Conservation (phyloP, 1,140 invertebrate species). For the Euwallacea similis region DNA sequence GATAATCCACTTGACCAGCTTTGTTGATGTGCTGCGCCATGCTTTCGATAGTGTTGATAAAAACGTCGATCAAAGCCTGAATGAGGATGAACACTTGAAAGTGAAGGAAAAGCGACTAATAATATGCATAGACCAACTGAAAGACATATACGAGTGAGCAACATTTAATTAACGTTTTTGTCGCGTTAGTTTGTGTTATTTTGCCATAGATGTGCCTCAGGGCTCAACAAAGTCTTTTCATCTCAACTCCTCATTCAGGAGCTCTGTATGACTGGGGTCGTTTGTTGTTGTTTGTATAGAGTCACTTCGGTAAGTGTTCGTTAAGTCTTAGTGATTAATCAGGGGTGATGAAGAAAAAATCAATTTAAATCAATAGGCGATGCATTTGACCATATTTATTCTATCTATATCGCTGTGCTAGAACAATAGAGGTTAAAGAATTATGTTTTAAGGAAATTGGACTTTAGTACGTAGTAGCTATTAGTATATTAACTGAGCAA, state of each 20-base stretch:
- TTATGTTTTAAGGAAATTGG: too few relatives aligned
- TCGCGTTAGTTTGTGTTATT: neutral
- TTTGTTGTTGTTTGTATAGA: slow-evolving; percentile 6
- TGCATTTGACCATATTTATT: too few relatives aligned
- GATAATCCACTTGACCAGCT: slow-evolving; percentile 26
- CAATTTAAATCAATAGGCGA: too few relatives aligned
- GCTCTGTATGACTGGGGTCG: neutral
- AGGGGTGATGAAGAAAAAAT: too few relatives aligned
- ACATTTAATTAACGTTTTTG: neutral
- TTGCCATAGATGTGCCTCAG: neutral
- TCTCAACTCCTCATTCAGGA: slow-evolving; percentile 1
- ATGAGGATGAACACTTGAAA: neutral
- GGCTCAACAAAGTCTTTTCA: neutral
- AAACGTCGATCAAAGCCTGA: slow-evolving; percentile 7
- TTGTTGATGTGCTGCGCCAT: slow-evolving; percentile 8
- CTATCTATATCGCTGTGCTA: too few relatives aligned
- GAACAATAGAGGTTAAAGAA: too few relatives aligned
- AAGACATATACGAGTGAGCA: slow-evolving; percentile 33
- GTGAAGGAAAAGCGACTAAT: slow-evolving; percentile 26
- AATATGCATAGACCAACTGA: slow-evolving; percentile 33
- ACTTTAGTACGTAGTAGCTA: too few relatives aligned
- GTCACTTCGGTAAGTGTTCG: slow-evolving; percentile 3
- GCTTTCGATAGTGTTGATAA: slow-evolving; percentile 25
- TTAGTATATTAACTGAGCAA: too few relatives aligned
- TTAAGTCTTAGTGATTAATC: neutral